Percentiles rank a stretch among this genome's conserved stretches.
These are phyloP conservation scores for Cynopterus sphinx DNA, from an alignment of 2,797 vertebrate genomes.

Conservation along the genomic window DNA sequence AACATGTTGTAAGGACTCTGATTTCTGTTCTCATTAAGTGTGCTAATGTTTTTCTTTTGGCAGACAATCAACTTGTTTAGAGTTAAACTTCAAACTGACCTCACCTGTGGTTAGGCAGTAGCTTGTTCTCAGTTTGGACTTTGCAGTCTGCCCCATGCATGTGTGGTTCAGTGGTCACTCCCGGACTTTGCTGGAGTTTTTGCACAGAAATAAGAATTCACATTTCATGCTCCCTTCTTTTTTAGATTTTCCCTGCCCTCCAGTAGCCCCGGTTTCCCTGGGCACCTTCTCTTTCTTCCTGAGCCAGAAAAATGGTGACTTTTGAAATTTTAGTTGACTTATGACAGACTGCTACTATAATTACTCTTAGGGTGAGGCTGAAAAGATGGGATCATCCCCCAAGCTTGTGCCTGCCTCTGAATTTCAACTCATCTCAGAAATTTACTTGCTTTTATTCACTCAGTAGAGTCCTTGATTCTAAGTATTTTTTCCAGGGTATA, in stretches of 20 bases:
- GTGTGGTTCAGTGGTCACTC: not conserved
- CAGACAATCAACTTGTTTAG: not conserved
- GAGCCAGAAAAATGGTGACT: not conserved
- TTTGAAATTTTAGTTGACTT: not conserved
- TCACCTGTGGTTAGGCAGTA: not conserved
- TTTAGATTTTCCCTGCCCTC: too few relatives aligned
- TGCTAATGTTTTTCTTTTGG: not conserved
- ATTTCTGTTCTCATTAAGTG: not conserved
- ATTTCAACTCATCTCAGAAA: too few relatives aligned
- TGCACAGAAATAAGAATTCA: not conserved
- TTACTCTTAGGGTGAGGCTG: not conserved
- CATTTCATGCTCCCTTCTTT: not conserved
- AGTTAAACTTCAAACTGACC: not conserved
- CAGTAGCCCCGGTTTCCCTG: not conserved
- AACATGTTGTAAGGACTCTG: not conserved
- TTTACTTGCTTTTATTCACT: not conserved
- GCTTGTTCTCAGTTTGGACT: not conserved
- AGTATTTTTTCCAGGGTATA: not conserved
- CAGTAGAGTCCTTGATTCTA: not conserved
- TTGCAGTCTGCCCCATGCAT: fast-evolving
- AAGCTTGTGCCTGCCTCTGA: not conserved
- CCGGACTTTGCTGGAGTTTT: not conserved
- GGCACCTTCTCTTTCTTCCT: not conserved
- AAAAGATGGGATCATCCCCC: fast-evolving
- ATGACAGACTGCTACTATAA: too few relatives aligned